Evolutionary conservation across 2,797 vertebrate species (phyloP).

Genomic region (Hippopotamyrus pictus): DNA sequence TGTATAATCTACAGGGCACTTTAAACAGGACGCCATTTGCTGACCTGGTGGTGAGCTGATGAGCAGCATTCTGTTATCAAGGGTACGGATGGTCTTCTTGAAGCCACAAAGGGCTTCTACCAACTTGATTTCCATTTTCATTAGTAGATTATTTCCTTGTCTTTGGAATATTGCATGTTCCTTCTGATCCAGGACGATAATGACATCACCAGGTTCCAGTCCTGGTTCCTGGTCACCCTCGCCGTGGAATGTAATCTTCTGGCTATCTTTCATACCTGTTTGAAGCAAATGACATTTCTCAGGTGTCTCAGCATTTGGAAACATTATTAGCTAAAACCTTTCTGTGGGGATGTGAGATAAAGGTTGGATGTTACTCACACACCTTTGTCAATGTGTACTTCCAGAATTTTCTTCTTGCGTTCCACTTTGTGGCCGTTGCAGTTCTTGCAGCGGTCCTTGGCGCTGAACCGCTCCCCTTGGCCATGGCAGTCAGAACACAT

Average conservation of each 20-base stretch:
- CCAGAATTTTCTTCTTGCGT: conserved; percentile 88
- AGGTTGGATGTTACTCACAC: neutral
- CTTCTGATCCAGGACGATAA: conserved; percentile 89
- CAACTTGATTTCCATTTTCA: conserved; percentile 84
- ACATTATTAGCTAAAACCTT: neutral
- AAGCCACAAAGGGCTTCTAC: conserved; percentile 90
- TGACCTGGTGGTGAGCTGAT: conserved; percentile 75
- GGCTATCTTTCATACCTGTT: conserved; percentile 92
- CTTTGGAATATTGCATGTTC: conserved; percentile 80
- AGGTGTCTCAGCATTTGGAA: neutral
- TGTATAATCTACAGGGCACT: neutral
- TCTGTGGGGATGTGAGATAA: neutral
- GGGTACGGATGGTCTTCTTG: conserved; percentile 72
- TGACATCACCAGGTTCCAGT: conserved; percentile 85
- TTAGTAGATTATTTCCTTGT: conserved; percentile 71
- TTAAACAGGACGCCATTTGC: neutral
- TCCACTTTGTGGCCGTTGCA: conserved; percentile 87
- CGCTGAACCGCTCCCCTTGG: conserved; percentile 82
- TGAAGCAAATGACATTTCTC: neutral
- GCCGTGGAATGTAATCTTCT: conserved; percentile 86
- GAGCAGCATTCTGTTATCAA: conserved; percentile 77
- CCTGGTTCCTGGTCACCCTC: conserved; percentile 96
- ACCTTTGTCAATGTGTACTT: conserved; percentile 96
- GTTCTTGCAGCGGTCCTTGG: conserved; percentile 85
- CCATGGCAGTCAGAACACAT: conserved; percentile 90